Evolutionary conservation across 2,888 invertebrate genomes (phyloP), one percentile per base, ranked within the genome.

Genomic region (Leptopilina myrica): DNA sequence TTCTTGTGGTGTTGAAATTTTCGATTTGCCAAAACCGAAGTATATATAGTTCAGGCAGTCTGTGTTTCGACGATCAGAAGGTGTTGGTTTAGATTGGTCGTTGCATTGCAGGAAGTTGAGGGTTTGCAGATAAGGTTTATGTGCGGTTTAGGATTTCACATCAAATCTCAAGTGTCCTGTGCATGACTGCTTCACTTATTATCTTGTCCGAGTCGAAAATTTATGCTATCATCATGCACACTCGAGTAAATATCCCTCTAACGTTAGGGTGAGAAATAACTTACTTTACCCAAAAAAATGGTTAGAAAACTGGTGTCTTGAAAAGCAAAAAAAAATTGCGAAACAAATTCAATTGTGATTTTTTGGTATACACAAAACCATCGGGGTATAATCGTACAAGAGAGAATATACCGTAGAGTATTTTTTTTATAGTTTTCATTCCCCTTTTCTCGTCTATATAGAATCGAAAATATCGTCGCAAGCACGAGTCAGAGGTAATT

Each of bases 401-500:
- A 67, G 49, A 46, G 46, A 7, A 49, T 53, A 26, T 73, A 12
- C n/a, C 26, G 11, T n/a, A n/a, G 8, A 53, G 26, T n/a, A n/a
- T 40, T 73, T 73, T 40, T 73, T 73, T 56, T 73, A 73, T 59
- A n/a, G 33, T 53, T 69, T 14, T 49, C 49, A 8, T 49, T 49
- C 49, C 49, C 49, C 2, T 49, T 6, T 49, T 56, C 49, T 5
- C 43, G 43, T 43, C 43, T 43, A 43, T 33, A 33, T 14, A 15
- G 56, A 33, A 73, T n/a, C 73, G 40, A 56, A 26, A 56, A 73
- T 62, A 62, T 73, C 33, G 56, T 73, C 49, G 26, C 20, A 33
- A 26, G 40, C 14, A 56, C 20, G 26, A 69, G 69, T 46, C 33
- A 73, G 56, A 56, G 15, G 53, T 84, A 84, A 85, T 85, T 85